These are phyloP conservation scores for Mellilla xanthometata DNA, from an alignment of 2,888 invertebrate species.

Conservation along the genomic window DNA sequence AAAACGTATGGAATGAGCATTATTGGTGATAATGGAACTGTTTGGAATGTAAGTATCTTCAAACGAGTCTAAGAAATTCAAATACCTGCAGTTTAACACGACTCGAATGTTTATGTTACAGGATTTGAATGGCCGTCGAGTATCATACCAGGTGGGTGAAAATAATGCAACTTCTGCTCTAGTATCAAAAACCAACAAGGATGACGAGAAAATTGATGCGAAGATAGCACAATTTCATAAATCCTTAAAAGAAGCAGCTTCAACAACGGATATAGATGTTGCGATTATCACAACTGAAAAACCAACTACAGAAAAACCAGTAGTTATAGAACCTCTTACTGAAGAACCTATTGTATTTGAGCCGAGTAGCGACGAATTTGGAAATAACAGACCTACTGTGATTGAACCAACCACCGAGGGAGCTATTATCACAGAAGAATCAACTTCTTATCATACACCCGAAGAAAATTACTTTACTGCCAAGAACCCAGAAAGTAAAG, in stretches of 20 bases:
- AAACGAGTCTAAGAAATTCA: no score
- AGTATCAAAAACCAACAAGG: neutral
- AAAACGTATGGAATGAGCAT: constrained; percentile 21
- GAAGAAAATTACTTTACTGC: neutral
- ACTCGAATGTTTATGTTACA: neutral
- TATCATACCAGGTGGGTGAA: neutral
- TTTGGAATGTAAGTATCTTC: constrained; percentile 26
- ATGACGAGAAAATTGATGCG: neutral
- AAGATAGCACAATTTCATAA: neutral
- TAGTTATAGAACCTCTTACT: neutral
- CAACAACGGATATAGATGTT: no score
- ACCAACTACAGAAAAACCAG: neutral
- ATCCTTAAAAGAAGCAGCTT: neutral
- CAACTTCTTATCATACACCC: neutral
- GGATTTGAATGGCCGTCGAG: neutral
- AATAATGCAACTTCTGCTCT: neutral
- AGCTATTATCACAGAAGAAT: no score
- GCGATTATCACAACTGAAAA: no score
- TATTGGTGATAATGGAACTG: constrained; percentile 12
- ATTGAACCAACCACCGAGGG: neutral
- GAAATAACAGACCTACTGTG: neutral
- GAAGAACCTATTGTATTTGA: neutral
- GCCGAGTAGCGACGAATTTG: neutral
- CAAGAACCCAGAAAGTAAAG: neutral
- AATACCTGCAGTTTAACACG: no score